These are phyloP conservation scores for Tor tambroides DNA, from an alignment of 2,113 vertebrate species.

Conservation along the genomic window DNA sequence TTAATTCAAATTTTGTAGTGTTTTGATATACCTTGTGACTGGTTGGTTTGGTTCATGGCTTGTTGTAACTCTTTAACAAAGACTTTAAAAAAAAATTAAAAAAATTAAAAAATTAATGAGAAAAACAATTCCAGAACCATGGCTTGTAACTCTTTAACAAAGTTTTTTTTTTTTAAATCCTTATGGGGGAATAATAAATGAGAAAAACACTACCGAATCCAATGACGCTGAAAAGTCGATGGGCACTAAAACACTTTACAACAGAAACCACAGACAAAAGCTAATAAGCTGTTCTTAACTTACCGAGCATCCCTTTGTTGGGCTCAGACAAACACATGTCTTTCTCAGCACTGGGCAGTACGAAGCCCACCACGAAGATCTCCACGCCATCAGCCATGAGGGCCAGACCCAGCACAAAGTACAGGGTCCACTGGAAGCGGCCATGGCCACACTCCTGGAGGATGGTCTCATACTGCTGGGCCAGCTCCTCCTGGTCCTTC, in stretches of 20 bases:
- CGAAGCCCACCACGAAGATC: constrained; percentile 96
- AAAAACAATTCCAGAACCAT: no score
- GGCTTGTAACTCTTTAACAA: background rate
- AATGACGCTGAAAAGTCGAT: background rate
- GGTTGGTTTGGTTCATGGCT: background rate
- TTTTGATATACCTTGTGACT: background rate
- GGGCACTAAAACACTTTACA: background rate
- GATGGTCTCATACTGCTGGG: constrained; percentile 94
- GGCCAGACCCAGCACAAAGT: constrained; percentile 94
- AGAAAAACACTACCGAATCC: background rate
- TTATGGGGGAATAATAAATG: no score
- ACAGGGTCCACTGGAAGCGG: constrained; percentile 97
- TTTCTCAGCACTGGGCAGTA: constrained; percentile 94
- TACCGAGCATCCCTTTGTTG: constrained; percentile 99
- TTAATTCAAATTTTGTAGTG: background rate
- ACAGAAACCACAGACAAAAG: background rate
- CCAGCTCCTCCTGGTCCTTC: constrained; percentile 92
- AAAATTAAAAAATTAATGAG: no score
- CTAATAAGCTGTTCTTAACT: constrained; percentile 63
- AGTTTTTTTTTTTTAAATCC: no score
- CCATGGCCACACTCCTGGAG: constrained; percentile 96
- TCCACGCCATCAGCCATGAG: constrained; percentile 97
- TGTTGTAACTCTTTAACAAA: background rate
- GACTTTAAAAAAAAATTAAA: background rate
- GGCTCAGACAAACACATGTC: constrained; percentile 98